Conservation (phyloP, 2,888 invertebrate genomes). For the Nemurella pictetii region DNA sequence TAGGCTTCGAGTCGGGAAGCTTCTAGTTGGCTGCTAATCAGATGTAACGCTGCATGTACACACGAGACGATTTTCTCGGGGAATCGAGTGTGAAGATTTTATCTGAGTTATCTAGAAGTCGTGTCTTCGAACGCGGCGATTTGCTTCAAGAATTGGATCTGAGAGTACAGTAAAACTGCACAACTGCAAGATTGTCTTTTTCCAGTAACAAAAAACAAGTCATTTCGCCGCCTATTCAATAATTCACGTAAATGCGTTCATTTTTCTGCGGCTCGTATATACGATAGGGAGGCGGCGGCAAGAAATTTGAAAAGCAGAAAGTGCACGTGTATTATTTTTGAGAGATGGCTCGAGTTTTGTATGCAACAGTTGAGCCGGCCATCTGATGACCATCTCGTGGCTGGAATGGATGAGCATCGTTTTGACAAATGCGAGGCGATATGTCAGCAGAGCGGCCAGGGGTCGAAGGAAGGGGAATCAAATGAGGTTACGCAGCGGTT, state of each 20-base stretch:
- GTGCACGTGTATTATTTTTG: slow-evolving; percentile 7
- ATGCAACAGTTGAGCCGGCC: slow-evolving; percentile 30
- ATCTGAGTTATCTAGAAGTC: neutral
- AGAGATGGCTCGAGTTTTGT: slow-evolving; percentile 13
- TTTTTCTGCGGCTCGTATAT: neutral
- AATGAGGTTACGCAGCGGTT: slow-evolving; percentile 12
- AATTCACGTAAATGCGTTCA: slow-evolving; percentile 26
- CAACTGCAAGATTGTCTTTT: slow-evolving; percentile 21
- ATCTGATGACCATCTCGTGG: slow-evolving; percentile 29
- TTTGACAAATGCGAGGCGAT: slow-evolving; percentile 21
- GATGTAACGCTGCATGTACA: neutral
- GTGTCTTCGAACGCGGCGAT: neutral
- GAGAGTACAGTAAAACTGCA: slow-evolving; percentile 13
- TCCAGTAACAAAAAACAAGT: slow-evolving; percentile 2
- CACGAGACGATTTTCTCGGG: neutral
- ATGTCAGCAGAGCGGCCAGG: neutral
- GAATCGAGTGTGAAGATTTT: neutral
- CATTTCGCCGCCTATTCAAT: slow-evolving; percentile 20
- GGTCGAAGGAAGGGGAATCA: neutral
- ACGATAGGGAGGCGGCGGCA: neutral
- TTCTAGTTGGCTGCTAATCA: neutral
- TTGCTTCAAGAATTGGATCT: neutral
- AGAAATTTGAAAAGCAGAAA: neutral
- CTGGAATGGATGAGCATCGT: neutral
- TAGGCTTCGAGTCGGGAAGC: neutral